These are phyloP conservation scores for Blennius ocellaris DNA, from an alignment of 2,113 vertebrate genomes.

Conservation along the genomic window DNA sequence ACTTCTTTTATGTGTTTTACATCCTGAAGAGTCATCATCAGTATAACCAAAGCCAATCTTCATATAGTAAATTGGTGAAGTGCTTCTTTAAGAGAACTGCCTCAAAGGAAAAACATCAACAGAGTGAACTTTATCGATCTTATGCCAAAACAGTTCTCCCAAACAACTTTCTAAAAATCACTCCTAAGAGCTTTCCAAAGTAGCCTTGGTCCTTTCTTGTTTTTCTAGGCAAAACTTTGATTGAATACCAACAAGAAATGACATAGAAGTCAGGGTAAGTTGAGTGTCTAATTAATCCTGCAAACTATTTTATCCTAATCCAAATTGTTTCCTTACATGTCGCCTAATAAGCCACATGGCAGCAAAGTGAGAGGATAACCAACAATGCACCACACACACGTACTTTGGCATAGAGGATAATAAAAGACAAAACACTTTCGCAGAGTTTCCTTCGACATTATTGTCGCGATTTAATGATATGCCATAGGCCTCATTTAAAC, in stretches of 20 bases:
- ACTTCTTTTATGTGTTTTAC: no score
- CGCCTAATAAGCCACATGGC: slow-evolving; percentile 12
- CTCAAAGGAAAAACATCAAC: neutral
- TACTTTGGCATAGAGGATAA: neutral
- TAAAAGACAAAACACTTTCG: slow-evolving; percentile 25
- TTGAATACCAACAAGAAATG: slow-evolving; percentile 11
- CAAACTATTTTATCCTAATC: slow-evolving; percentile 25
- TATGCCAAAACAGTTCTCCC: neutral
- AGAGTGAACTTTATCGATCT: slow-evolving; percentile 14
- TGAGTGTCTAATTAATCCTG: slow-evolving; percentile 8
- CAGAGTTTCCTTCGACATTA: slow-evolving; percentile 32
- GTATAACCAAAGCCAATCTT: neutral
- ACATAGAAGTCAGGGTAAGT: slow-evolving; percentile 22
- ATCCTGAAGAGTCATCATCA: no score
- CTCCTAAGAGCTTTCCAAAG: neutral
- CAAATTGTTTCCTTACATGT: slow-evolving; percentile 15
- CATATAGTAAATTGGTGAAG: neutral
- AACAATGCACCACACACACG: neutral
- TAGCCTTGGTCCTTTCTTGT: neutral
- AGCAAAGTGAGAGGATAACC: neutral
- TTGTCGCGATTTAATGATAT: slow-evolving; percentile 65
- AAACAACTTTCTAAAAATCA: neutral
- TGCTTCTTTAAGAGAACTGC: neutral
- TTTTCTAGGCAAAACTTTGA: neutral
- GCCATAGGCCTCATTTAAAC: slow-evolving; percentile 65